These are phyloP conservation scores for Ecdyonurus torrentis DNA, from an alignment of 2,888 invertebrate species.

Conservation along the genomic window DNA sequence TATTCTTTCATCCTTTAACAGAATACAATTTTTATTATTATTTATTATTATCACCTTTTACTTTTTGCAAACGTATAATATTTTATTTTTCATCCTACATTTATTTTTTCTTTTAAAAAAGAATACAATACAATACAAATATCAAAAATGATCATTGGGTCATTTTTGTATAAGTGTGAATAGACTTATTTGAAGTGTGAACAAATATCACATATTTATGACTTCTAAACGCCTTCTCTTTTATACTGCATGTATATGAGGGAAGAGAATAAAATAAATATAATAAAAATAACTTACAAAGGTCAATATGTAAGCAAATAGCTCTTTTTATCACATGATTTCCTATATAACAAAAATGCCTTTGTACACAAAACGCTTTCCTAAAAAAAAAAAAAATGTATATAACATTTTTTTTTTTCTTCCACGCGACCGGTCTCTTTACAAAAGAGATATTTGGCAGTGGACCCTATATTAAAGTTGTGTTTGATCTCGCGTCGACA, in stretches of 20 bases:
- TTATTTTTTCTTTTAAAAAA: too few species aligned
- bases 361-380: background rate
- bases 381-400: too few species aligned
- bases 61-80: background rate
- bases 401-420: background rate
- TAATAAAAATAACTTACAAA: too few species aligned
- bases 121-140: background rate
- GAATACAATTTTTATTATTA: too few species aligned
- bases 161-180: background rate
- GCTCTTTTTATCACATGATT: background rate
- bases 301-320: background rate
- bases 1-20: too few species aligned
- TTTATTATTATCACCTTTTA: background rate
- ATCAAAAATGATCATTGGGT: background rate
- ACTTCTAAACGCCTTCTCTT: background rate
- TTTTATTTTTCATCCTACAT: background rate
- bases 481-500: background rate
- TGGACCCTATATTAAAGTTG: background rate
- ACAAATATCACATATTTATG: background rate
- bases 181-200: background rate
- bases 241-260: background rate
- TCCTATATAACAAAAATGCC: background rate
- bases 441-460: background rate
- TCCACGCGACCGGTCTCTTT: background rate
- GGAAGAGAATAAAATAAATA: background rate